Evolutionary conservation across 2,797 vertebrate genomes (phyloP).

Genomic region (Premnoplex brunnescens): DNA sequence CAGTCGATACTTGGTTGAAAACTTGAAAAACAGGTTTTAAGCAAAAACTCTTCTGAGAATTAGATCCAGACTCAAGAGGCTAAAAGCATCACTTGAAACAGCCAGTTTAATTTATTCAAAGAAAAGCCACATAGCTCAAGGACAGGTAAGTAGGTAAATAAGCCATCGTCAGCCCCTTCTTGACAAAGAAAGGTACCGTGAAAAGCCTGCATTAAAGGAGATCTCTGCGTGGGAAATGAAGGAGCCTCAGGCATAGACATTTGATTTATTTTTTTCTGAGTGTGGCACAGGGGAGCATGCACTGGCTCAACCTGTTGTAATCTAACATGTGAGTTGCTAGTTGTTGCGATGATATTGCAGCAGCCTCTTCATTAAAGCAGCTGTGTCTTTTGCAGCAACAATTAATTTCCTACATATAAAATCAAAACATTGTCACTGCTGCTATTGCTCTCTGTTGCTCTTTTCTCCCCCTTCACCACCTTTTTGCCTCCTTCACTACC

Average conservation of each 20-base stretch:
- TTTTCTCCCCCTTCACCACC: not conserved
- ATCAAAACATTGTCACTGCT: not conserved
- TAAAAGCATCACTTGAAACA: constrained; percentile 58
- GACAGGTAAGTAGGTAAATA: constrained; percentile 30
- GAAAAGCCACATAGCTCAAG: constrained; percentile 54
- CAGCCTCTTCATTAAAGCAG: constrained; percentile 74
- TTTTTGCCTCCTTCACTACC: not conserved
- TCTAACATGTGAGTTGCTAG: constrained; percentile 75
- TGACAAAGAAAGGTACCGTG: not conserved
- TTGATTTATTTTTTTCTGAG: constrained; percentile 45
- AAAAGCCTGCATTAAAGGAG: not conserved
- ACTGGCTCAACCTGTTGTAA: constrained; percentile 80
- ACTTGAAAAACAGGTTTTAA: constrained; percentile 73
- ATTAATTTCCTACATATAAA: constrained; percentile 38
- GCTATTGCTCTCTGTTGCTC: not conserved
- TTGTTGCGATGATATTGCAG: constrained; percentile 80
- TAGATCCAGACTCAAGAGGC: constrained; percentile 48
- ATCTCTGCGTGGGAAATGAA: constrained; percentile 35
- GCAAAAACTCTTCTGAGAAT: constrained; percentile 56
- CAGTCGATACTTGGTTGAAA: constrained; percentile 29
- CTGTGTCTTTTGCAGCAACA: constrained; percentile 41
- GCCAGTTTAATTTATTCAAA: constrained; percentile 49
- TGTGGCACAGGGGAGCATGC: constrained; percentile 73
- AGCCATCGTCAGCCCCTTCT: not conserved
- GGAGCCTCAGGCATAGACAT: constrained; percentile 29